phyloP scores from a whole-genome alignment of 2,888 invertebrate genomes.

The Autographa gamma region DNA sequence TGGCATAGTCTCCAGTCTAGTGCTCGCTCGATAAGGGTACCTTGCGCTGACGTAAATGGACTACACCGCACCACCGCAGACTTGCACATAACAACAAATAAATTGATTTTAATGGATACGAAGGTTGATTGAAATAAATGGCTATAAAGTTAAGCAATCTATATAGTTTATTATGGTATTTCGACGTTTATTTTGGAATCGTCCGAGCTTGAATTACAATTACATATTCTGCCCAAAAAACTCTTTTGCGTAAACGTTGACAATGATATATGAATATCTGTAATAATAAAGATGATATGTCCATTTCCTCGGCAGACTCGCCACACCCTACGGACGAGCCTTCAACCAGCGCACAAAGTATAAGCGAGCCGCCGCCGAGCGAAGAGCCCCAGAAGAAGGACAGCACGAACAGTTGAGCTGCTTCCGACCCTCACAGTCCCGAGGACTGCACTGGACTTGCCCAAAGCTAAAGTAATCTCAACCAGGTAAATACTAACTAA shows the following conservation, averaged over 20 bases:
- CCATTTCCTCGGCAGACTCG: conserved; percentile 70
- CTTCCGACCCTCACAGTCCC: conserved; percentile 67
- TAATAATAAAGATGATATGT: neutral
- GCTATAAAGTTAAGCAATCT: too few species aligned
- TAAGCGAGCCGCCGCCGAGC: conserved; percentile 67
- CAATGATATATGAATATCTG: too few species aligned
- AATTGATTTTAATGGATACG: neutral
- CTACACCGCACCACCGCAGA: neutral
- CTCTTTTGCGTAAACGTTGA: too few species aligned
- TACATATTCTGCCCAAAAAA: too few species aligned
- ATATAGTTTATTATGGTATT: too few species aligned
- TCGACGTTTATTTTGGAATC: too few species aligned
- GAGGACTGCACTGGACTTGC: conserved; percentile 77
- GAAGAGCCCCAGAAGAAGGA: conserved; percentile 71
- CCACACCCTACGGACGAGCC: conserved; percentile 74
- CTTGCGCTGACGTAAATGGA: neutral
- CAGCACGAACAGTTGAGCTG: conserved; percentile 82
- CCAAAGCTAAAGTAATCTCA: conserved; percentile 87
- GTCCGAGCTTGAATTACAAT: too few species aligned
- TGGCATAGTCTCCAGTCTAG: neutral
- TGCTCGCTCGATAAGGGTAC: neutral
- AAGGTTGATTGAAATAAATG: neutral
- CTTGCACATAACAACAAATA: neutral
- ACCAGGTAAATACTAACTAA: conserved; percentile 79
- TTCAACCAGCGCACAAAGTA: conserved; percentile 69